A percentile compares a stretch with the other conserved stretches of the same genome.
These are phyloP conservation scores for Prunella himalayana DNA, from an alignment of 2,113 vertebrate species.

Conservation along the genomic window DNA sequence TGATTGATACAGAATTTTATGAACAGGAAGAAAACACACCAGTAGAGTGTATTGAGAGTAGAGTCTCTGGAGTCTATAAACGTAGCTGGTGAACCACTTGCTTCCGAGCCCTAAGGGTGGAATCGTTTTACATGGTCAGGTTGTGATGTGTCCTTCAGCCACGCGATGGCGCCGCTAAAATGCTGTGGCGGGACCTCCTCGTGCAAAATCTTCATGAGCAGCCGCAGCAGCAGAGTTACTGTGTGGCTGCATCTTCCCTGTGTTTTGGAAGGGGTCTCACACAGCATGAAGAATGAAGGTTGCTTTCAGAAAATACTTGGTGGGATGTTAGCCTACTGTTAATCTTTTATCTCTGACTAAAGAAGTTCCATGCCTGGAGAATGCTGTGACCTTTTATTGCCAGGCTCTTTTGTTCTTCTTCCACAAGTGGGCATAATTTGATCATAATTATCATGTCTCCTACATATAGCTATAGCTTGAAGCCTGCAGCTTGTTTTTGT, in stretches of 20 bases:
- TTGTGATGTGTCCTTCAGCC: neutral
- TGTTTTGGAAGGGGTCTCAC: neutral
- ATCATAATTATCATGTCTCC: neutral
- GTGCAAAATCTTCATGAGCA: fast-evolving
- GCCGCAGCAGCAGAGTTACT: neutral
- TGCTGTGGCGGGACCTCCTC: neutral
- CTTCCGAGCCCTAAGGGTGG: neutral
- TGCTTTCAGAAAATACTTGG: neutral
- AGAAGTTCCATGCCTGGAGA: neutral
- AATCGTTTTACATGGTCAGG: fast-evolving
- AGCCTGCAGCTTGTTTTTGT: neutral
- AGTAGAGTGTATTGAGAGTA: neutral
- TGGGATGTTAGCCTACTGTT: neutral
- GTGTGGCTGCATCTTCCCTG: neutral
- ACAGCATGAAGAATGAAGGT: neutral
- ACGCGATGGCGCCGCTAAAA: constrained; percentile 3
- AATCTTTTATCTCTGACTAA: neutral
- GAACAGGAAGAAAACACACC: neutral
- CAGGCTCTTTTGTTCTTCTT: neutral
- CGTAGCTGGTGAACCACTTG: neutral
- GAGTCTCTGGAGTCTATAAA: neutral
- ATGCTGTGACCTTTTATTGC: neutral
- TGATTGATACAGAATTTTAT: neutral
- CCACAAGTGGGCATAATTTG: neutral
- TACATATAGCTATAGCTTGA: neutral